A percentile compares a stretch with the other conserved stretches of the same genome.
These are phyloP conservation scores for Tadarida brasiliensis DNA, from an alignment of 2,797 vertebrate species.

Conservation along the genomic window DNA sequence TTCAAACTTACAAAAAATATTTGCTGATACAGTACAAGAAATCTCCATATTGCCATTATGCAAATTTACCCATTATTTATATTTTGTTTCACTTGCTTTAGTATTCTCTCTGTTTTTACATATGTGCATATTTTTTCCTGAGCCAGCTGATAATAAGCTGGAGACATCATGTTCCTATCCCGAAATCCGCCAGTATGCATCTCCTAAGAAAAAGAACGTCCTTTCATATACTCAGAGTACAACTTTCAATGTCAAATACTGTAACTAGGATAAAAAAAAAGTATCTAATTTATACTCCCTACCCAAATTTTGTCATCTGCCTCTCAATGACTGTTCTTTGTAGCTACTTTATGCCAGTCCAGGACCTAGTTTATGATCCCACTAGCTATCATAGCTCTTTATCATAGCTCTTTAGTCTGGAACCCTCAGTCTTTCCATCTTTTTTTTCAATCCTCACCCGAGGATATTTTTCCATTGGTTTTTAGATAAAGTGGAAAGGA, in stretches of 20 bases:
- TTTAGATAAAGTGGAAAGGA: too few relatives aligned
- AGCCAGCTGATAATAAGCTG: neutral
- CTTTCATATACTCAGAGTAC: neutral
- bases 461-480: too few relatives aligned
- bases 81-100: neutral
- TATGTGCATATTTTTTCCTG: neutral
- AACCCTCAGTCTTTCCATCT: neutral
- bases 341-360: neutral
- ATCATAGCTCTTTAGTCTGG: neutral
- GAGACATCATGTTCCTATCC: neutral
- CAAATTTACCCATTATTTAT: neutral
- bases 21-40: neutral
- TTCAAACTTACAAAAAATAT: conserved; percentile 44
- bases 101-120: neutral
- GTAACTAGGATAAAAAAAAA: neutral
- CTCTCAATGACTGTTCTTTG: neutral
- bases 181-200: neutral
- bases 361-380: neutral
- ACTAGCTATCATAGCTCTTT: neutral
- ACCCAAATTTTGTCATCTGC: neutral
- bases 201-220: neutral
- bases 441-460: neutral
- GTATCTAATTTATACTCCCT: neutral
- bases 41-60: neutral
- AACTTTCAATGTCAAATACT: neutral